These are phyloP conservation scores for Ericerus pela DNA, from an alignment of 1,140 invertebrate species.

Conservation along the genomic window DNA sequence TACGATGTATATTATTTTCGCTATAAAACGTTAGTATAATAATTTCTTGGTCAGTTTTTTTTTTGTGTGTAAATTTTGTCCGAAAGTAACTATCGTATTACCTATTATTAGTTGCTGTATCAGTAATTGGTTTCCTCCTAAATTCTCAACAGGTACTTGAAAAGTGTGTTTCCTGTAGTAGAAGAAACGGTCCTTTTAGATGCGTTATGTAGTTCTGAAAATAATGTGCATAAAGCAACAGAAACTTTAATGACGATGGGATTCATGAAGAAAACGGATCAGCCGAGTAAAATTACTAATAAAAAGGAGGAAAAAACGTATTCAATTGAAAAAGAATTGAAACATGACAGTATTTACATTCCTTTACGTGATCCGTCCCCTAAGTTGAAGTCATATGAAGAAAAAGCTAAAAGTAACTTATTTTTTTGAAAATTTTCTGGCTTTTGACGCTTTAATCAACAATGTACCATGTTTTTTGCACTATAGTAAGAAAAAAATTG, in stretches of 20 bases:
- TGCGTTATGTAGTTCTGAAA: conserved; percentile 64
- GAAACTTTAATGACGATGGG: conserved; percentile 62
- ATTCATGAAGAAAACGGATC: conserved; percentile 46
- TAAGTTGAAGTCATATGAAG: not conserved
- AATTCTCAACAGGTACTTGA: conserved; percentile 56
- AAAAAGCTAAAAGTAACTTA: conserved; percentile 14
- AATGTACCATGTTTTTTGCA: conserved; percentile 24
- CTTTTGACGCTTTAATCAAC: not conserved
- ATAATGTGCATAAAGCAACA: conserved; percentile 72
- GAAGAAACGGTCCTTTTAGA: conserved; percentile 78
- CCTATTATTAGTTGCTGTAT: not conserved
- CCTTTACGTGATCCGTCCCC: not conserved
- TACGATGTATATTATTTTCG: no score
- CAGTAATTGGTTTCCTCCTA: not conserved
- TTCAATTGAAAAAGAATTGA: conserved; percentile 3
- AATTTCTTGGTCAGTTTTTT: no score
- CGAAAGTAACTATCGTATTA: not conserved
- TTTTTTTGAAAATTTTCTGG: not conserved
- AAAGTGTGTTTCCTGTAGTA: conserved; percentile 77
- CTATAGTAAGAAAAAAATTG: conserved; percentile 59
- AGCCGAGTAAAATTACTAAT: conserved; percentile 38
- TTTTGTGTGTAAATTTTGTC: no score
- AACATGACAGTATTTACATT: conserved; percentile 1
- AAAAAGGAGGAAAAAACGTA: not conserved
- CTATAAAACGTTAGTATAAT: no score